Evolutionary conservation across 2,113 vertebrate species (phyloP).

Genomic region (Cervus canadensis): DNA sequence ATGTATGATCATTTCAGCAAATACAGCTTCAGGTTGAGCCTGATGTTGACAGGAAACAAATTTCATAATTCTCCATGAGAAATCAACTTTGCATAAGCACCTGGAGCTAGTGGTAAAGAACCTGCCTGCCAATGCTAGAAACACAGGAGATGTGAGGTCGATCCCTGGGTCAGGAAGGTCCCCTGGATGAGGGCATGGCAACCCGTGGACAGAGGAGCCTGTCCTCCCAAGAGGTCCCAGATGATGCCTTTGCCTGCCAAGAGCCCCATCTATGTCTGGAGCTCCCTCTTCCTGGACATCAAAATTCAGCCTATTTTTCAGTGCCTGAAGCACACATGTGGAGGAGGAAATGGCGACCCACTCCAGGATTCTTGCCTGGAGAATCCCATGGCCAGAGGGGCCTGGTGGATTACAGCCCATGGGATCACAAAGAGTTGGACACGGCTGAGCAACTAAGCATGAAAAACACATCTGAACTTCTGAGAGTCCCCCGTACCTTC

Average conservation of each 20-base stretch:
- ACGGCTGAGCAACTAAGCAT: neutral
- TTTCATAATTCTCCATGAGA: neutral
- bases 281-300: neutral
- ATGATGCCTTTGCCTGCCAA: neutral
- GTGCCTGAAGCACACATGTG: neutral
- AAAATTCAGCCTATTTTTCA: neutral
- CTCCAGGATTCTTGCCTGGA: neutral
- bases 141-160: accelerated
- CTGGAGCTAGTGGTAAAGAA: neutral
- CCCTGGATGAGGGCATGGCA: neutral
- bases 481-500: neutral
- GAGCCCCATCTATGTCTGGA: neutral
- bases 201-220: neutral
- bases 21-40: neutral
- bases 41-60: neutral
- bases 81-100: neutral
- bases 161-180: neutral
- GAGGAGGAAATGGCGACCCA: neutral
- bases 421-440: neutral
- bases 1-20: neutral
- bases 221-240: neutral
- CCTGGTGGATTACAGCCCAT: neutral
- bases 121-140: neutral
- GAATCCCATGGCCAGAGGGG: neutral
- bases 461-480: neutral